Percentiles rank a stretch among this genome's conserved stretches.
These are phyloP conservation scores for Drosophila anomalipes DNA, from an alignment of 2,888 invertebrate species.

Conservation along the genomic window DNA sequence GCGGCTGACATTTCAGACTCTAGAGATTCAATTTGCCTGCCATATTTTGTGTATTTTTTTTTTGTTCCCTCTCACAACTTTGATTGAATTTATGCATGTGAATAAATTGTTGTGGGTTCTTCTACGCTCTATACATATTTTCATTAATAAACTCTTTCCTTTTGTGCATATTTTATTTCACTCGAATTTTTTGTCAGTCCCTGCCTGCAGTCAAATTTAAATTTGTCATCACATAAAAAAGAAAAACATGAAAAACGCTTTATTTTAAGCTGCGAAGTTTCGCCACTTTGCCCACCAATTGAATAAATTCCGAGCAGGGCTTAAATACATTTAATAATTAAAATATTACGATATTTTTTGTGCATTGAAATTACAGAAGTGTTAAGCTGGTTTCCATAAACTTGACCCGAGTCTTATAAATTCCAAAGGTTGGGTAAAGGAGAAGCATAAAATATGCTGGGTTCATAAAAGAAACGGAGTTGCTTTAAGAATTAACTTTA, in stretches of 20 bases:
- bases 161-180: conserved; percentile 46
- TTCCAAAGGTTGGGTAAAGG: neutral
- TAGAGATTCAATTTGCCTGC: conserved; percentile 65
- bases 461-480: neutral
- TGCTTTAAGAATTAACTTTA: neutral
- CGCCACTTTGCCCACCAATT: neutral
- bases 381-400: conserved; percentile 14
- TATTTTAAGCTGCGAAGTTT: conserved; percentile 17
- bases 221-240: conserved; percentile 31
- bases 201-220: conserved; percentile 52
- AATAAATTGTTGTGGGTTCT: conserved; percentile 27
- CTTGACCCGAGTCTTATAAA: neutral
- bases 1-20: conserved; percentile 61
- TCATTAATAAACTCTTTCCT: conserved; percentile 65
- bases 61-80: conserved; percentile 31
- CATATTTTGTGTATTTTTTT: conserved; percentile 27
- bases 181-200: conserved; percentile 21
- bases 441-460: neutral
- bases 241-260: neutral
- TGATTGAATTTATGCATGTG: conserved; percentile 68
- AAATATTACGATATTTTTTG: conserved; percentile 7
- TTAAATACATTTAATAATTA: conserved; percentile 21
- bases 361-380: neutral
- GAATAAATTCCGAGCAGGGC: conserved; percentile 19
- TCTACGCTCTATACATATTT: conserved; percentile 24